phyloP scores from a whole-genome alignment of 2,797 vertebrate species.

The Alosa sapidissima region DNA sequence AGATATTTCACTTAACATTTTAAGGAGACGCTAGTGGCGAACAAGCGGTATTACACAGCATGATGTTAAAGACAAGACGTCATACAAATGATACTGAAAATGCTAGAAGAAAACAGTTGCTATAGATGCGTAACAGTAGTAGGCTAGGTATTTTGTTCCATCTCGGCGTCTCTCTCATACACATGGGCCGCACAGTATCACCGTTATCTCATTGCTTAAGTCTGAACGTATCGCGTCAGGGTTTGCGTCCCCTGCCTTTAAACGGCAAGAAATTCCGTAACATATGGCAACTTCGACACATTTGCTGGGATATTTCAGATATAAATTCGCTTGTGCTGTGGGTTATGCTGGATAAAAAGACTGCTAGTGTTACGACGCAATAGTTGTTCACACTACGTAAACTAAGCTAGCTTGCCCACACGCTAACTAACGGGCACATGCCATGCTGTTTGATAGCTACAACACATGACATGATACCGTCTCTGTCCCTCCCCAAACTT shows the following conservation, averaged over 20 bases:
- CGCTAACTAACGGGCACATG: conserved; percentile 10
- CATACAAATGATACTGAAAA: conserved; percentile 17
- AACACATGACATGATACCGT: conserved; percentile 55
- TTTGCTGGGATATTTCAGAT: background rate
- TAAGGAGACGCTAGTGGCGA: conserved; percentile 13
- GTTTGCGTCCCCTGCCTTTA: conserved; percentile 60
- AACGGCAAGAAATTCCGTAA: conserved; percentile 43
- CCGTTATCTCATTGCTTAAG: conserved; percentile 60
- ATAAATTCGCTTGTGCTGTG: background rate
- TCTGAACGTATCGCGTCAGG: conserved; percentile 60
- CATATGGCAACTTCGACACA: conserved; percentile 48
- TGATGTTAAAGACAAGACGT: conserved; percentile 5
- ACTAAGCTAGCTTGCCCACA: conserved; percentile 12
- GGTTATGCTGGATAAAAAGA: background rate
- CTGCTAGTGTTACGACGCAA: background rate
- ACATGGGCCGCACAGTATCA: conserved; percentile 31
- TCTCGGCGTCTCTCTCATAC: conserved; percentile 14
- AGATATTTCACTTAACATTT: background rate
- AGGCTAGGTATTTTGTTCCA: background rate
- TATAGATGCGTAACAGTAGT: conserved; percentile 7
- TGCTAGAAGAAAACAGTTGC: conserved; percentile 23
- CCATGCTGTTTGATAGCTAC: conserved; percentile 23
- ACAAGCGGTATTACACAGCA: background rate
- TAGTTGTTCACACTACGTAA: conserved; percentile 3
- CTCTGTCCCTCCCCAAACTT: conserved; percentile 57